These are phyloP conservation scores for Homarus americanus DNA, from an alignment of 1,140 invertebrate genomes.

Conservation along the genomic window DNA sequence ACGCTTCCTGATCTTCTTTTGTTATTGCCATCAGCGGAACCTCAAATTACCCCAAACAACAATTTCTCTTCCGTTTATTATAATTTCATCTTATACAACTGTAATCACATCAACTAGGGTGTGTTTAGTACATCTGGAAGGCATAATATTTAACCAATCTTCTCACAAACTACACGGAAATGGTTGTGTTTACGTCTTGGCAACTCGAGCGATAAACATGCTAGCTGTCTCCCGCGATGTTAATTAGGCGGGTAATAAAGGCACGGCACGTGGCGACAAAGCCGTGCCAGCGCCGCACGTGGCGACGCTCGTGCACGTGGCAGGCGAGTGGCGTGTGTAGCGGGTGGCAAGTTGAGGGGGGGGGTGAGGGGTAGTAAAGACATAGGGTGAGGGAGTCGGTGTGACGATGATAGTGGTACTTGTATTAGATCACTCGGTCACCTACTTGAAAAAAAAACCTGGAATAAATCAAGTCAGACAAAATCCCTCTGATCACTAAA, in stretches of 20 bases:
- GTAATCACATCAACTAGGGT: too few relatives aligned
- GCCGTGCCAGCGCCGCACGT: too few relatives aligned
- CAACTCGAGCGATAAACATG: not conserved
- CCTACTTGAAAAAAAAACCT: too few relatives aligned
- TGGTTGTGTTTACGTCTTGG: slow-evolving; percentile 19
- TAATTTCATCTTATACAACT: too few relatives aligned
- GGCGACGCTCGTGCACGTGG: slow-evolving; percentile 50
- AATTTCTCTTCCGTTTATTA: too few relatives aligned
- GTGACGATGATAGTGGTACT: slow-evolving; percentile 42
- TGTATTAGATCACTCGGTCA: slow-evolving; percentile 23
- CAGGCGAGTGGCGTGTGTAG: slow-evolving; percentile 26
- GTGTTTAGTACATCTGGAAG: too few relatives aligned
- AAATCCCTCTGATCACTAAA: too few relatives aligned
- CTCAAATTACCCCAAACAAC: too few relatives aligned
- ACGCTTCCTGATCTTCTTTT: not conserved
- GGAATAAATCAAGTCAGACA: too few relatives aligned
- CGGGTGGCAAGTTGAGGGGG: slow-evolving; percentile 17
- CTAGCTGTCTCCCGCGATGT: slow-evolving; percentile 37
- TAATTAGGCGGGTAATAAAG: slow-evolving; percentile 66
- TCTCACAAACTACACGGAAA: too few relatives aligned
- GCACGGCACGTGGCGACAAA: slow-evolving; percentile 61
- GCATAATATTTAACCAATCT: too few relatives aligned
- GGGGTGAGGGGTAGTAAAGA: slow-evolving; percentile 6
- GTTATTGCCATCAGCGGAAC: too few relatives aligned
- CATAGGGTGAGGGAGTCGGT: slow-evolving; percentile 5